Evolutionary conservation across 2,888 invertebrate genomes (phyloP).

Genomic region (Spodoptera littoralis): DNA sequence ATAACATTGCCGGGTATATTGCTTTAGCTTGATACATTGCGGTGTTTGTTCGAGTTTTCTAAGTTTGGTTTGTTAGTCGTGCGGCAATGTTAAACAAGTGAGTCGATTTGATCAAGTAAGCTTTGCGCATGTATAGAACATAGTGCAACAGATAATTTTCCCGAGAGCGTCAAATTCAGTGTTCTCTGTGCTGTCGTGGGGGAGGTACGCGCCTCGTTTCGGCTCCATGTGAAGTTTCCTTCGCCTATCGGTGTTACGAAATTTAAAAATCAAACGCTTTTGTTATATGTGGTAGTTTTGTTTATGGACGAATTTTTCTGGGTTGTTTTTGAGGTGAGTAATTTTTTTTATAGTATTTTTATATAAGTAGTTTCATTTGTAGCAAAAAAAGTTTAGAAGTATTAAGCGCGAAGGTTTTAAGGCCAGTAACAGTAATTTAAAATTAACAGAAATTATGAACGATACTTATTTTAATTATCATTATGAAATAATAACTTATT

Average conservation of each 20-base stretch:
- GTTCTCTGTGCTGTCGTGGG: conserved; percentile 62
- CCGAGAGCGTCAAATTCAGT: conserved; percentile 71
- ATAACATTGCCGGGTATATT: conserved; percentile 33
- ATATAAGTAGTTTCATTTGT: not conserved
- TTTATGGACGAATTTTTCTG: conserved; percentile 61
- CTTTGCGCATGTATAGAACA: conserved; percentile 75
- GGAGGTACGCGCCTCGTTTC: conserved; percentile 61
- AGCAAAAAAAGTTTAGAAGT: not conserved
- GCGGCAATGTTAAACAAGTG: conserved; percentile 56
- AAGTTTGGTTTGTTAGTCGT: conserved; percentile 8
- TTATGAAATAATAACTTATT: too few species aligned
- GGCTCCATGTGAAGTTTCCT: conserved; percentile 67
- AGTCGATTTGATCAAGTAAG: conserved; percentile 41
- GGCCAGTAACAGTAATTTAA: too few species aligned
- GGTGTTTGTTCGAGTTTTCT: conserved; percentile 12
- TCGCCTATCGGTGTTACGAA: conserved; percentile 63
- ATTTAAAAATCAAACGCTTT: conserved; percentile 64
- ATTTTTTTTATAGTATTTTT: conserved; percentile 15
- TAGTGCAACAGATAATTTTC: conserved; percentile 74
- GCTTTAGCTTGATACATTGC: conserved; percentile 48
- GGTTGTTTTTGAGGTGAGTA: conserved; percentile 63
- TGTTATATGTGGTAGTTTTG: conserved; percentile 65
- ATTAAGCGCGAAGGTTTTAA: not conserved
- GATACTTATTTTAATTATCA: too few species aligned
- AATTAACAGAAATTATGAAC: too few species aligned